Percentiles rank a stretch among this genome's conserved stretches.
These are phyloP conservation scores for Neolamprologus modestus DNA, from an alignment of 2,113 vertebrate species.

Conservation along the genomic window DNA sequence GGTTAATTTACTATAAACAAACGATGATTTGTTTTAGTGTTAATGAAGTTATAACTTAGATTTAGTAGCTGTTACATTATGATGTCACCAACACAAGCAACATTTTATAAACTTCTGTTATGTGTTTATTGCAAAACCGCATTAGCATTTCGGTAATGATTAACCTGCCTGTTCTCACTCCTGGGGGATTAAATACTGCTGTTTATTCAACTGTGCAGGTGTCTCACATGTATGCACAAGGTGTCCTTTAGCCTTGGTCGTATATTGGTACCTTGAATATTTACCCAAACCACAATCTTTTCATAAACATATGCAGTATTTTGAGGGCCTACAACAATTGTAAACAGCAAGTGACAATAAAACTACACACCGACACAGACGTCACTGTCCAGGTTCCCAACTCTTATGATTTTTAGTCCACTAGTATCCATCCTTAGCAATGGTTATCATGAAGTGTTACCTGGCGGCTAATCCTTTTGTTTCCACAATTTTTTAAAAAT, in stretches of 20 bases:
- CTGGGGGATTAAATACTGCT: background rate
- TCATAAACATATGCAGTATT: background rate
- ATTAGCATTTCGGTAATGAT: background rate
- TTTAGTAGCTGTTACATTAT: background rate
- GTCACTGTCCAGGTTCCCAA: background rate
- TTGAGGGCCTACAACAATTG: background rate
- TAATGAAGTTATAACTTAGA: background rate
- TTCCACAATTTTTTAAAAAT: fast-evolving
- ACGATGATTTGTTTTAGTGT: background rate
- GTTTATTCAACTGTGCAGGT: background rate
- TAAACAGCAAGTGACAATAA: background rate
- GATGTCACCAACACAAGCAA: background rate
- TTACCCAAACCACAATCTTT: background rate
- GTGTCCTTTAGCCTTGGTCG: background rate
- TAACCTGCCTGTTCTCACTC: background rate
- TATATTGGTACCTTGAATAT: background rate
- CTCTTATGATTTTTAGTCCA: background rate
- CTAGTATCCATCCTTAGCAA: background rate
- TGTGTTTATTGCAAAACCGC: background rate
- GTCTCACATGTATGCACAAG: background rate
- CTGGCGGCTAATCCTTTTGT: background rate
- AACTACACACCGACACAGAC: background rate
- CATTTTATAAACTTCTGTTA: background rate
- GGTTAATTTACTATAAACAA: background rate
- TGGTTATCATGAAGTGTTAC: background rate